Evolutionary conservation across 2,797 vertebrate species (phyloP), one percentile per base, ranked within the genome.

Genomic region (Catostomus latipinnis): DNA sequence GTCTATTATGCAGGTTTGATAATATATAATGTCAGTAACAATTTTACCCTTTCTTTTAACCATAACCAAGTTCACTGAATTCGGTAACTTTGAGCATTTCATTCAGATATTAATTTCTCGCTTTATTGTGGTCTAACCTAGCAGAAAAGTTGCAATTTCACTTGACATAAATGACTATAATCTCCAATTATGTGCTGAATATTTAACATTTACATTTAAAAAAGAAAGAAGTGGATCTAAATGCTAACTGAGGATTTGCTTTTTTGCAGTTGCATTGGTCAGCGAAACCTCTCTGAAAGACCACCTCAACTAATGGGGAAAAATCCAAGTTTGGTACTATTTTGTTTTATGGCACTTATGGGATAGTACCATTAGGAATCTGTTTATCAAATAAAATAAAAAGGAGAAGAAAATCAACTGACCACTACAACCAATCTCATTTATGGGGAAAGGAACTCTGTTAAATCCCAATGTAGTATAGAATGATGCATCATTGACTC

Each of bases 401-500:
- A 63, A 50, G 16, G 16, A 5, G 8, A 46, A 43, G 49, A 52
- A 22, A 68, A 18, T 34, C 34, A 34, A 4, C 34, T 46, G 60
- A 74, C 8, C 34, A 54, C 9, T 14, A 14, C 65, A 34, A 22
- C 49, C 3, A 18, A 74, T 3, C 49, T 65, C 12, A 45, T 63
- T 65, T 43, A 43, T 11, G 13, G 34, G 22, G 22, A 63, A 14
- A 22, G 16, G 8, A 63, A n/a, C 0, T 8, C 13, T 0, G 1
- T 65, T 74, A 14, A 74, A 74, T 74, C 60, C 22, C 13, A 16
- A 34, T 11, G 49, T 34, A 10, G 8, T 65, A 45, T 54, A 49
- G 8, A 65, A 16, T 63, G 14, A 54, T 13, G 16, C 73, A 65
- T 54, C 53, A 76, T 34, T 6, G 14, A 56, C 34, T 63, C 61